phyloP scores from a whole-genome alignment of 2,113 vertebrate species.

The Rhabdornis inornatus region DNA sequence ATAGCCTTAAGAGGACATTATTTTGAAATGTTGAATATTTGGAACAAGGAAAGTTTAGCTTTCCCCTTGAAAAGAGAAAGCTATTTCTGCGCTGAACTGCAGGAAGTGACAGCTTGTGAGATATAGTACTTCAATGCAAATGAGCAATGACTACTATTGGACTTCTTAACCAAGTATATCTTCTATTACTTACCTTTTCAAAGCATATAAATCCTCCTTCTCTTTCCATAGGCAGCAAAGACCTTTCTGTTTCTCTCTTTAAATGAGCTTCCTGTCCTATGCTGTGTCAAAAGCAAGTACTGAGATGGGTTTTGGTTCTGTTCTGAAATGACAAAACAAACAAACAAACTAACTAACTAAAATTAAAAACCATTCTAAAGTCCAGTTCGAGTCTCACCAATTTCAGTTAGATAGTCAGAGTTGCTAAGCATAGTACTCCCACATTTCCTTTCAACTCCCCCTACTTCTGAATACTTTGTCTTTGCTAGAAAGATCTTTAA shows the following conservation, averaged over 20 bases:
- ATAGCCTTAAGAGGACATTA: neutral
- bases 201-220: neutral
- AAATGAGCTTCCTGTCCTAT: neutral
- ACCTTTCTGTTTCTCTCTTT: neutral
- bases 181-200: slow-evolving; percentile 1
- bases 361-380: neutral
- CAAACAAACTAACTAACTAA: too few relatives aligned
- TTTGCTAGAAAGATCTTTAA: neutral
- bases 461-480: neutral
- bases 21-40: neutral
- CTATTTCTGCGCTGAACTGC: neutral
- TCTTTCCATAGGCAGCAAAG: neutral
- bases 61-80: neutral
- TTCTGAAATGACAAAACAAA: neutral
- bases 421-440: neutral
- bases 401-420: neutral
- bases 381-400: neutral
- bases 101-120: neutral
- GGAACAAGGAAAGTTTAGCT: neutral
- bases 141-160: neutral
- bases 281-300: neutral
- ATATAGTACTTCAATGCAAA: neutral
- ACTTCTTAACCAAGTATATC: neutral
- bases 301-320: neutral
- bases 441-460: neutral